Evolutionary conservation across 1,140 invertebrate genomes (phyloP).

Genomic region (Acromyrmex charruanus): DNA sequence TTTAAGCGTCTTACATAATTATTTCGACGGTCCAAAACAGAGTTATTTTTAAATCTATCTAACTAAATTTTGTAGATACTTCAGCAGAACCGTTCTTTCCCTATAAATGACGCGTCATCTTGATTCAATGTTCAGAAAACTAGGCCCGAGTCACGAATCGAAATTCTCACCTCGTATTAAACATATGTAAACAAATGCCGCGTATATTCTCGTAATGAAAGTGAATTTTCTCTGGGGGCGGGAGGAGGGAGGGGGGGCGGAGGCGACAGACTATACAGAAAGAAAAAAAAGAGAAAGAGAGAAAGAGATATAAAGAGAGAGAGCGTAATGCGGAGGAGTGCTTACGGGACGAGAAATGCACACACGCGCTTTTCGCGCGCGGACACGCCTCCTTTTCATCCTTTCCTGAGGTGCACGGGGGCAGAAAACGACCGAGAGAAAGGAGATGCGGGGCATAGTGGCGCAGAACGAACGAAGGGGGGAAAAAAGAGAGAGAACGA

Average conservation of each 20-base stretch:
- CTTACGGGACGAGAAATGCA: conserved; percentile 69
- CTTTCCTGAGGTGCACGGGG: conserved; percentile 64
- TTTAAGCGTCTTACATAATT: too few species aligned
- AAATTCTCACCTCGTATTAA: conserved; percentile 15
- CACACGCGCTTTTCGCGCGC: conserved; percentile 66
- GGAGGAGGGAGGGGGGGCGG: too few species aligned
- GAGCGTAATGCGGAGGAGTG: conserved; percentile 19
- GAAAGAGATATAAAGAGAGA: neutral
- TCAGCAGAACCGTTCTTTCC: too few species aligned
- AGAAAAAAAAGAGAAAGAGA: neutral
- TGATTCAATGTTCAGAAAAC: neutral
- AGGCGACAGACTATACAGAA: neutral
- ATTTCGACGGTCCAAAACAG: too few species aligned
- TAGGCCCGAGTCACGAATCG: neutral
- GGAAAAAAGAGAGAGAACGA: conserved; percentile 18
- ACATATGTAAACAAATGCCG: conserved; percentile 28
- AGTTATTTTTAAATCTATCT: too few species aligned
- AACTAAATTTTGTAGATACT: too few species aligned
- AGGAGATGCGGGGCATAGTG: conserved; percentile 58
- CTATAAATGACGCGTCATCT: too few species aligned
- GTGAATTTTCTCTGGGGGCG: neutral
- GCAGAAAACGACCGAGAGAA: conserved; percentile 57
- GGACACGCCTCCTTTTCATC: conserved; percentile 71
- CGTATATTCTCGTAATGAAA: conserved; percentile 49
- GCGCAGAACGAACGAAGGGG: conserved; percentile 33